These are phyloP conservation scores for Melopsittacus undulatus DNA, from an alignment of 2,797 vertebrate species.

Conservation along the genomic window DNA sequence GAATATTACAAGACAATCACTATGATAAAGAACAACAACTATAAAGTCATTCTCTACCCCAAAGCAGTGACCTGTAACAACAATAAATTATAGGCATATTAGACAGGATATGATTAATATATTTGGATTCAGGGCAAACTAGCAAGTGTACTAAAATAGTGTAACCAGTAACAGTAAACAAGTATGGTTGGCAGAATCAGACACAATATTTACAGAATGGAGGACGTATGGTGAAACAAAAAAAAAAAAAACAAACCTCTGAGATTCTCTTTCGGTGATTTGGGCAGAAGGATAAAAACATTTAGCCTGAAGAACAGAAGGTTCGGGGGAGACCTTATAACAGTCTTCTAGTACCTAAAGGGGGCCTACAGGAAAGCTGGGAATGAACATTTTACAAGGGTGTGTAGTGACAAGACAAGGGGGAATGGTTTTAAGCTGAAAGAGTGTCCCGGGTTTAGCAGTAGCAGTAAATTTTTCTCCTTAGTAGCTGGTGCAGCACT, in stretches of 20 bases:
- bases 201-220: background rate
- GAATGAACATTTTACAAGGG: background rate
- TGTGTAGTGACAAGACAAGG: background rate
- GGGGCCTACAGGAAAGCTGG: background rate
- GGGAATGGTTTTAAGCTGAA: background rate
- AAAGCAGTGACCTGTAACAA: background rate
- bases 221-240: background rate
- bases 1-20: background rate
- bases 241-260: background rate
- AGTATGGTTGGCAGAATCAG: background rate
- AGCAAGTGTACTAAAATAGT: background rate
- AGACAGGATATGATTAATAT: background rate
- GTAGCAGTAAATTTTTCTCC: too few relatives aligned
- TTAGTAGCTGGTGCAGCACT: too few relatives aligned
- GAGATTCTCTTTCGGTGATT: background rate
- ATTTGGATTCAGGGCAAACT: background rate
- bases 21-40: background rate
- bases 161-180: background rate
- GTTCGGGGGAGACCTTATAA: background rate
- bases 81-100: background rate
- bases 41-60: background rate
- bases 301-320: background rate
- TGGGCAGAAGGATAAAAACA: background rate
- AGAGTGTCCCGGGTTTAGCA: background rate
- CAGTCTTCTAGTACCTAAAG: background rate